Evolutionary conservation across 2,888 invertebrate genomes (phyloP), one percentile per base, ranked within the genome.

Genomic region (Stictocephala bisonia): DNA sequence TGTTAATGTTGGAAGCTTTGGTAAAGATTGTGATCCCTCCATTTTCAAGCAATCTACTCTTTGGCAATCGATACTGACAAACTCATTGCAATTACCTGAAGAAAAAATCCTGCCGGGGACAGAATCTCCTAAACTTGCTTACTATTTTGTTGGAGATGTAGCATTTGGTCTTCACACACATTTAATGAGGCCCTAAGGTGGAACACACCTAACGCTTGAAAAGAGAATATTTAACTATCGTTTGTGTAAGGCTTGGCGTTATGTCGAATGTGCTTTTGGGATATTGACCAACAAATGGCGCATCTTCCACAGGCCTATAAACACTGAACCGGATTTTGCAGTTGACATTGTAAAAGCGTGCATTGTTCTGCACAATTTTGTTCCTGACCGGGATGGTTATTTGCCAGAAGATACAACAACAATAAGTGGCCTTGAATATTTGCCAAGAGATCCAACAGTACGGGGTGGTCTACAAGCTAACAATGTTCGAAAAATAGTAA

Each of bases 271-370:
- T 56, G 48, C 79, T 9, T 80, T 80, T 73, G 80, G 79, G 6
- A 79, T 81, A 69, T 56, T 80, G 18, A 74, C 66, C 48, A 82
- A 81, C 76, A 83, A 82, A 77, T 83, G 81, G 82, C 75, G 80
- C 74, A 82, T 82, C 73, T 80, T 82, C 69, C 81, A 82, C 75
- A 73, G 80, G 67, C 79, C 81, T 68, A 72, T 81, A 50, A 77
- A 81, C 69, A 78, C 80, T 40, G 72, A 80, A 44, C 73, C 74
- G 44, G 76, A 77, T 51, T 80, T 80, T 76, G 79, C 78, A 71
- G 77, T 75, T 48, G 74, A 75, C 68, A 80, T 81, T 75, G 77
- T 81, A 50, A 81, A 81, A 76, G 78, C 80, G 56, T 79, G 80
- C 75, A 75, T 77, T 68, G 68, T 76, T 53, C 69, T 78, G 26